phyloP scores from a whole-genome alignment of 2,888 invertebrate species.

The Lampropteryx suffumata region DNA sequence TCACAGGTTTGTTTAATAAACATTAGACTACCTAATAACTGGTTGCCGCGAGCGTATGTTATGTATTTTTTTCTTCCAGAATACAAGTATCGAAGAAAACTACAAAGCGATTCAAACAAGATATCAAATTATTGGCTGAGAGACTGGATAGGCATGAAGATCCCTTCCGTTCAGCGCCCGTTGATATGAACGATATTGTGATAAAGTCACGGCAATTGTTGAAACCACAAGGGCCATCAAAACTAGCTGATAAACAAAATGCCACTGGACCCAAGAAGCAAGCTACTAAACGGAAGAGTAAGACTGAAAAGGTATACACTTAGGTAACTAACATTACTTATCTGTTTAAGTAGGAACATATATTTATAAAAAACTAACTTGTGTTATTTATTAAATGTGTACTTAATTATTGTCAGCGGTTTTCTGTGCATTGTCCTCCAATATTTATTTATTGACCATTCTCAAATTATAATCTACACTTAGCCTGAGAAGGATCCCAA shows the following conservation, averaged over 20 bases:
- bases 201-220: conserved; percentile 48
- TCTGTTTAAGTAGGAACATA: no score
- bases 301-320: conserved; percentile 82
- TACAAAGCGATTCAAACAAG: conserved; percentile 85
- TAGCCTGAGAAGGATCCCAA: conserved; percentile 85
- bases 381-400: no score
- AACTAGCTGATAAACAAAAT: conserved; percentile 64
- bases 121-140: conserved; percentile 86
- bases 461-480: no score
- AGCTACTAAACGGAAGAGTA: conserved; percentile 82
- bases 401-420: no score
- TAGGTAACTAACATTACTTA: no score
- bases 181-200: conserved; percentile 78
- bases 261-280: conserved; percentile 62
- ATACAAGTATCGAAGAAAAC: conserved; percentile 88
- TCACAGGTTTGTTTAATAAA: conserved; percentile 78
- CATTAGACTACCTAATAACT: conserved; percentile 29
- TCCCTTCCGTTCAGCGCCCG: conserved; percentile 84
- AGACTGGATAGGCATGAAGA: conserved; percentile 87
- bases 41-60: conserved; percentile 26
- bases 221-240: conserved; percentile 53
- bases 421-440: no score
- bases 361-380: no score
- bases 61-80: conserved; percentile 60
- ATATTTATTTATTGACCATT: no score